Conservation (phyloP, 2,113 vertebrate species). For the Erythrocebus patas region DNA sequence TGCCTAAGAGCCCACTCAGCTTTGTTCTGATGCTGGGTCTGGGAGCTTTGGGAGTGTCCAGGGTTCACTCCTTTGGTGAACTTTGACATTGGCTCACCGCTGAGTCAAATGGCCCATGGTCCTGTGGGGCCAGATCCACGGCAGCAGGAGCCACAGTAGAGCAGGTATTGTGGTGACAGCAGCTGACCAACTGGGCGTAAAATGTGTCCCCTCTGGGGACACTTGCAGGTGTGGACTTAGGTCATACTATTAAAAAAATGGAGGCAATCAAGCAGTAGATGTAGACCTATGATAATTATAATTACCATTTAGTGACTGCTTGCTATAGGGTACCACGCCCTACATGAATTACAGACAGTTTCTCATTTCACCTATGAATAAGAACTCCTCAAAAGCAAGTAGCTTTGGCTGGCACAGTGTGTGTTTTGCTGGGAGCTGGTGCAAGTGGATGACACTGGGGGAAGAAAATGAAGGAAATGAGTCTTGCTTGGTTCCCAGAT, state of each 20-base stretch:
- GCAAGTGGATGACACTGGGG: not conserved
- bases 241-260: not conserved
- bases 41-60: not conserved
- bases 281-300: not conserved
- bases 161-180: not conserved
- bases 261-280: not conserved
- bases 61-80: not conserved
- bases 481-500: not conserved
- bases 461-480: not conserved
- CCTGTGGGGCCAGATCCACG: not conserved
- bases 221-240: not conserved
- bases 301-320: not conserved
- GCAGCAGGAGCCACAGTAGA: not conserved
- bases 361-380: not conserved
- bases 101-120: not conserved
- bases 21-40: not conserved
- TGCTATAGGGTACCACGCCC: not conserved
- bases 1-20: not conserved
- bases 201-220: not conserved
- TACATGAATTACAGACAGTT: not conserved
- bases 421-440: not conserved
- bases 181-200: not conserved
- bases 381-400: not conserved
- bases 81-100: not conserved
- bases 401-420: not conserved